Conservation (phyloP, 64 coral and sea anemone genomes). For the Dendronephthya gigantea region DNA sequence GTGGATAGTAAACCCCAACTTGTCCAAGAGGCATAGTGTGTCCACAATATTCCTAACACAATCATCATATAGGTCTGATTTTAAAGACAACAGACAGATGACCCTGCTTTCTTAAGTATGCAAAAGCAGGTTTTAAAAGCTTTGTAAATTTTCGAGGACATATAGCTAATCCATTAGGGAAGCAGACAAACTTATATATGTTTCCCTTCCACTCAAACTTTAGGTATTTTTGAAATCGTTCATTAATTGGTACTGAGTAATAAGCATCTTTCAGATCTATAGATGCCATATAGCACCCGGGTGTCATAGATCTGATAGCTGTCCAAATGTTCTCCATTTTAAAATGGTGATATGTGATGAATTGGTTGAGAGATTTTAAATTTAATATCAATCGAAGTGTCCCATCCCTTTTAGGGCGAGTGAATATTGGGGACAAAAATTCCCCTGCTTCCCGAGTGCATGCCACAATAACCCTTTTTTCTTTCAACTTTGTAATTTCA, state of each 20-base stretch:
- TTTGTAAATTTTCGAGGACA: background rate
- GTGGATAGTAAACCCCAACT: background rate
- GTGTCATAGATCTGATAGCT: background rate
- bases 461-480: background rate
- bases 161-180: background rate
- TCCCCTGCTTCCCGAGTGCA: background rate
- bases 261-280: constrained; percentile 1
- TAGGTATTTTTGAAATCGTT: background rate
- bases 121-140: background rate
- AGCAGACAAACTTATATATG: background rate
- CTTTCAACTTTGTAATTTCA: background rate
- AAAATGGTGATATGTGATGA: background rate
- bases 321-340: background rate
- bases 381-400: background rate
- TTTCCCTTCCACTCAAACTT: background rate
- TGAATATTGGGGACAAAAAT: background rate
- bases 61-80: background rate
- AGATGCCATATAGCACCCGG: background rate
- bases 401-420: background rate
- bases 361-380: background rate
- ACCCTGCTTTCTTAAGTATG: background rate
- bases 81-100: background rate
- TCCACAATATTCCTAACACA: background rate
- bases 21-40: background rate
- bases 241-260: background rate